phyloP scores from a whole-genome alignment of 2,797 vertebrate species.

The Enteromius trimaculatus region DNA sequence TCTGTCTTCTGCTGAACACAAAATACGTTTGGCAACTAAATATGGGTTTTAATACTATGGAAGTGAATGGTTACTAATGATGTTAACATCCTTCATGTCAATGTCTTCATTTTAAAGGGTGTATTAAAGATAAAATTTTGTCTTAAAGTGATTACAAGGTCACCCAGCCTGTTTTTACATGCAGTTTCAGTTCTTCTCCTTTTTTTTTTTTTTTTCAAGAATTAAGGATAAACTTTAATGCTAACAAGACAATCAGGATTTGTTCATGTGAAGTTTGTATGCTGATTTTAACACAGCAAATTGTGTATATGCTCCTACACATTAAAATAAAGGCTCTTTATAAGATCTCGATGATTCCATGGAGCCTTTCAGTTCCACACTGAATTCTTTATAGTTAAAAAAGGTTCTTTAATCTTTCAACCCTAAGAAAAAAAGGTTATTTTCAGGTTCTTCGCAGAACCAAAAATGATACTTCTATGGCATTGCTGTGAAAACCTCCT shows the following conservation, averaged over 20 bases:
- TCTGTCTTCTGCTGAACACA: background rate
- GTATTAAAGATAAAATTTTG: background rate
- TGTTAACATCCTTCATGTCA: background rate
- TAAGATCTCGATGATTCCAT: background rate
- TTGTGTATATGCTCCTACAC: too few relatives aligned
- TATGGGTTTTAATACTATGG: too few relatives aligned
- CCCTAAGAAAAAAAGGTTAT: background rate
- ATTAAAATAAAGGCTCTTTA: background rate
- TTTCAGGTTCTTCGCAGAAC: background rate
- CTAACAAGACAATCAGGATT: background rate
- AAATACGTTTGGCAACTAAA: too few relatives aligned
- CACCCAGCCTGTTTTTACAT: background rate
- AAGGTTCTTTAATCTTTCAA: background rate
- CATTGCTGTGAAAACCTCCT: background rate
- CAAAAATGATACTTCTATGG: background rate
- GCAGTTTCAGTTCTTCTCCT: background rate
- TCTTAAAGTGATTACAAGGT: background rate
- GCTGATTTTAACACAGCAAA: background rate
- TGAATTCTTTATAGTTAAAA: background rate
- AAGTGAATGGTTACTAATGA: background rate
- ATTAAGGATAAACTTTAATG: background rate
- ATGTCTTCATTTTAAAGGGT: background rate
- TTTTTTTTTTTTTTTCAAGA: too few relatives aligned
- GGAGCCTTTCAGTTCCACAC: background rate
- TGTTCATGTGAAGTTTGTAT: background rate